These are phyloP conservation scores for Chroicocephalus ridibundus DNA, from an alignment of 2,113 vertebrate genomes.

Conservation along the genomic window DNA sequence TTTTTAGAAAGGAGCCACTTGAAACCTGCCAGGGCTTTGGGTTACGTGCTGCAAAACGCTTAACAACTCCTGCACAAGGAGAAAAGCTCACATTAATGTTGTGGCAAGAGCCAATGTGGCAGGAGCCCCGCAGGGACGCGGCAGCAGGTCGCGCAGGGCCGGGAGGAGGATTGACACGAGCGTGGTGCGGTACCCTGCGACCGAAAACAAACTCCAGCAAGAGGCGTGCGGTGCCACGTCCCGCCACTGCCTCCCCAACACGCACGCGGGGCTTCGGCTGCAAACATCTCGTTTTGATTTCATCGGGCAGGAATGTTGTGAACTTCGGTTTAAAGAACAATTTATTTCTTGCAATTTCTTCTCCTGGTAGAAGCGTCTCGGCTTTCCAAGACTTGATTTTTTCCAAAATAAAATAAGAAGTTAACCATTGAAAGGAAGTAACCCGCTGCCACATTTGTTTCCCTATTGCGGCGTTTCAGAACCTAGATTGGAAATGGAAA, in stretches of 20 bases:
- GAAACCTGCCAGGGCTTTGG: not conserved
- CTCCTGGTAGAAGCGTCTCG: not conserved
- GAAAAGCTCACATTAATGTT: not conserved
- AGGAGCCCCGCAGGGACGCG: rapidly evolving
- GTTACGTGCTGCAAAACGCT: not conserved
- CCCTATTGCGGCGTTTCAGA: not conserved
- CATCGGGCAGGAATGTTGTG: not conserved
- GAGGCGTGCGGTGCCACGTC: rapidly evolving
- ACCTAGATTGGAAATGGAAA: constrained; percentile 3
- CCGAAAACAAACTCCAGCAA: not conserved
- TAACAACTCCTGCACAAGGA: not conserved
- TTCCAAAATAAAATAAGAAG: not conserved
- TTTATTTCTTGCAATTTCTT: not conserved
- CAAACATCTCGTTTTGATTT: not conserved
- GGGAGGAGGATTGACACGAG: rapidly evolving
- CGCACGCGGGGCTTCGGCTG: rapidly evolving
- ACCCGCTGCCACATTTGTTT: not conserved
- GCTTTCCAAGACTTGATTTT: not conserved
- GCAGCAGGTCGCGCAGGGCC: rapidly evolving
- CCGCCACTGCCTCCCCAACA: not conserved
- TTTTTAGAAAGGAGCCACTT: not conserved
- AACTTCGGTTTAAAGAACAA: not conserved
- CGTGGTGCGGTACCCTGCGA: rapidly evolving
- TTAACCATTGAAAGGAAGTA: not conserved
- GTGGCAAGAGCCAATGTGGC: not conserved